These are phyloP conservation scores for Nothobranchius kuhntae DNA, from an alignment of 2,113 vertebrate genomes.

Conservation along the genomic window DNA sequence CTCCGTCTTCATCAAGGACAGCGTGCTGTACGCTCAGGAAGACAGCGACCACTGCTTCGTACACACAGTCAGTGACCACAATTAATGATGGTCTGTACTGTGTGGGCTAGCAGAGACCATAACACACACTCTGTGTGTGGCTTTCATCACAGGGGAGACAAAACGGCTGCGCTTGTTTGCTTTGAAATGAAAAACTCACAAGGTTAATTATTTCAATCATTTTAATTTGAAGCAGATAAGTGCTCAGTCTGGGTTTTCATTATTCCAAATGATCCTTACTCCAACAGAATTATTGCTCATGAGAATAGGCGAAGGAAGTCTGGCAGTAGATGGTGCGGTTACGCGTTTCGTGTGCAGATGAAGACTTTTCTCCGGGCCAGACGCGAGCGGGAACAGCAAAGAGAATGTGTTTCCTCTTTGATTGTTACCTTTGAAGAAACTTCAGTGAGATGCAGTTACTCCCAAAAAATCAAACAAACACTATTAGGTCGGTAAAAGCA, in stretches of 20 bases:
- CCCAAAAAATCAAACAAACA: slow-evolving; percentile 34
- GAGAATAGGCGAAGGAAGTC: slow-evolving; percentile 5
- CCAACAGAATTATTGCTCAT: slow-evolving; percentile 6
- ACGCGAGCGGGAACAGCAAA: not conserved
- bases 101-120: not conserved
- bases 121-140: not conserved
- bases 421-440: slow-evolving; percentile 42
- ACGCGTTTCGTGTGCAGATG: not conserved
- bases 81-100: not conserved
- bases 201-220: slow-evolving; percentile 17
- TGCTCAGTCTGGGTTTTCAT: slow-evolving; percentile 10
- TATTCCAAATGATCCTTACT: slow-evolving; percentile 15
- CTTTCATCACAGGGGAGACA: not conserved
- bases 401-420: slow-evolving; percentile 24
- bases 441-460: slow-evolving; percentile 51
- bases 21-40: slow-evolving; percentile 91
- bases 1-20: slow-evolving; percentile 97
- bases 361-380: not conserved
- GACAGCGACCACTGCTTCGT: slow-evolving; percentile 91
- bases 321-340: not conserved
- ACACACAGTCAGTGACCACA: slow-evolving; percentile 80
- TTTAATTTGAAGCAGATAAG: slow-evolving; percentile 22
- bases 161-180: not conserved
- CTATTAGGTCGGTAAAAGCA: slow-evolving; percentile 55
- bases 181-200: slow-evolving; percentile 8